These are phyloP conservation scores for Agrilus cyanescens DNA, from an alignment of 2,888 invertebrate species.

Conservation along the genomic window DNA sequence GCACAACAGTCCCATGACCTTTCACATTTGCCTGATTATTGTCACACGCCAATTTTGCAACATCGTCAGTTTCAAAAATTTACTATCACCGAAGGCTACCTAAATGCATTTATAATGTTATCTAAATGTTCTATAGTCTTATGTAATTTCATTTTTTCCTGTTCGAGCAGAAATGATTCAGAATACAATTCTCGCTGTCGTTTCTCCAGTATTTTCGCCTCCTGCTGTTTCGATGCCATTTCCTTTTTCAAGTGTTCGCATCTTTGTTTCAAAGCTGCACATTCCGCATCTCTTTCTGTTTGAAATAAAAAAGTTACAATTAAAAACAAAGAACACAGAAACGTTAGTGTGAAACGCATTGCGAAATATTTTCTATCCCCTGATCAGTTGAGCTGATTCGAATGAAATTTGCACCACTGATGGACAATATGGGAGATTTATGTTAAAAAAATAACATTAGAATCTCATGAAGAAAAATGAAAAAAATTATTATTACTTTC, in stretches of 20 bases:
- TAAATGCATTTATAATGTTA: slow-evolving; percentile 30
- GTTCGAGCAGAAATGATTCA: slow-evolving; percentile 25
- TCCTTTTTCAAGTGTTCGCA: slow-evolving; percentile 40
- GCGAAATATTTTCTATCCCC: too few species aligned
- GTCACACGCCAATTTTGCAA: neutral
- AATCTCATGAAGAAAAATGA: neutral
- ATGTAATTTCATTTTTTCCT: slow-evolving; percentile 27
- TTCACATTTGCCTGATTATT: neutral
- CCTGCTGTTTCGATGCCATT: slow-evolving; percentile 38
- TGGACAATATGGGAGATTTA: too few species aligned
- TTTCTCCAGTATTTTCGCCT: slow-evolving; percentile 32
- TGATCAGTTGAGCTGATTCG: too few species aligned
- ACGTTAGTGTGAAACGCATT: too few species aligned
- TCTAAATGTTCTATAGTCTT: slow-evolving; percentile 29
- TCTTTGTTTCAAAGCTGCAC: slow-evolving; percentile 36
- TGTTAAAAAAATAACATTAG: neutral
- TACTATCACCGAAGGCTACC: slow-evolving; percentile 26
- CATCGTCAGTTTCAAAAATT: neutral
- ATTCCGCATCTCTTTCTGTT: slow-evolving; percentile 40
- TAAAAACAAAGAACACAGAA: too few species aligned
- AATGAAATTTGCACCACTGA: too few species aligned
- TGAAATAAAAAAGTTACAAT: neutral
- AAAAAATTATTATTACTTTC: neutral
- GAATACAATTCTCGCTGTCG: slow-evolving; percentile 28
- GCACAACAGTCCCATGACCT: too few species aligned